These are phyloP conservation scores for Buphagus erythrorhynchus DNA, from an alignment of 2,797 vertebrate species.

Conservation along the genomic window DNA sequence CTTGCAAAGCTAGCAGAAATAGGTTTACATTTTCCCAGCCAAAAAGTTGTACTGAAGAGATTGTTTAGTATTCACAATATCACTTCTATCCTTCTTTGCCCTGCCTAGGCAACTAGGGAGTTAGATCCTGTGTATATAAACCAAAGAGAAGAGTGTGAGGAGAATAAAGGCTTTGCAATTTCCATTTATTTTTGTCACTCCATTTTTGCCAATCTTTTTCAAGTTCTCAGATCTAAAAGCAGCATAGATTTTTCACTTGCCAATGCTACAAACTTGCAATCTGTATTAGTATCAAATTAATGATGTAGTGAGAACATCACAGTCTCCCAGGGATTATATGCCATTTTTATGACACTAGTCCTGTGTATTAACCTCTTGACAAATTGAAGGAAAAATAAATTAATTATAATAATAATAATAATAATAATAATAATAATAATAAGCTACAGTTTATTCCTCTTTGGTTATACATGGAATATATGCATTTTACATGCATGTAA, in stretches of 20 bases:
- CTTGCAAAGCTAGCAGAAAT: background rate
- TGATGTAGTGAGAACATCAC: background rate
- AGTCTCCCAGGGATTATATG: background rate
- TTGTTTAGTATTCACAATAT: conserved; percentile 24
- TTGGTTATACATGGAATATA: background rate
- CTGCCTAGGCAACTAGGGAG: background rate
- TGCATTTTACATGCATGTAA: background rate
- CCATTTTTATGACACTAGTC: background rate
- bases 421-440: too few species aligned
- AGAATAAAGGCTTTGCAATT: background rate
- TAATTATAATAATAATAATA: too few species aligned
- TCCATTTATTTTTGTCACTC: background rate
- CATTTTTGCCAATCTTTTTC: background rate
- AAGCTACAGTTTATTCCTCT: background rate
- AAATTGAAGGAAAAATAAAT: background rate
- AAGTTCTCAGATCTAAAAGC: background rate
- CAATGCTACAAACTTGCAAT: background rate
- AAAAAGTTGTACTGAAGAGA: background rate
- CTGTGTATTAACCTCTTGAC: background rate
- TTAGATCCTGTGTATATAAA: background rate
- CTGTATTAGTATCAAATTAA: background rate
- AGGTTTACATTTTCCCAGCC: background rate
- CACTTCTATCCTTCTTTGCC: background rate
- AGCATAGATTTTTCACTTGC: background rate
- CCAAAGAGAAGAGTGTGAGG: background rate